Evolutionary conservation across 2,113 vertebrate species (phyloP).

Genomic region (Mormyrus lacerda): DNA sequence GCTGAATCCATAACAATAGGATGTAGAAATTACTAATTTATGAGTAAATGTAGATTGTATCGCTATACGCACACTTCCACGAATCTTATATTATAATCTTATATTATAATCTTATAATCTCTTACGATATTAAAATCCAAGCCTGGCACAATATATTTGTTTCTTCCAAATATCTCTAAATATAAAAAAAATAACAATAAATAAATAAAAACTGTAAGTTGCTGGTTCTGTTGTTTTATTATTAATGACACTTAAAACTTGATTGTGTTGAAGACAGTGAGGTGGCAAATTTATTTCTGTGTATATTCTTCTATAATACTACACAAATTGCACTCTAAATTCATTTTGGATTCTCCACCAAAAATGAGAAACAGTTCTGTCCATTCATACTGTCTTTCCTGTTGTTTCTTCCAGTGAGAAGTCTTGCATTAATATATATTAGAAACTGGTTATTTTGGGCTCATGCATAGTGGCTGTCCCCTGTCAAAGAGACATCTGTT

Average conservation of each 20-base stretch:
- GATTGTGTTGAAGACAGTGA: not conserved
- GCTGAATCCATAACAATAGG: conserved; percentile 39
- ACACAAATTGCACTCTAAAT: not conserved
- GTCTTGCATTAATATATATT: not conserved
- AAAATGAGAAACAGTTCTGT: conserved; percentile 3
- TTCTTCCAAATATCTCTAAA: not conserved
- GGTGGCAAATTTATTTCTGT: not conserved
- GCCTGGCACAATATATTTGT: not conserved
- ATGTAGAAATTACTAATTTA: conserved; percentile 10
- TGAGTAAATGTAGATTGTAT: not conserved
- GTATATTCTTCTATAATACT: not conserved
- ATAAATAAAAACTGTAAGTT: not conserved
- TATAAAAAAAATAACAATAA: not conserved
- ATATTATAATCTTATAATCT: no score
- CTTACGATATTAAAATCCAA: not conserved
- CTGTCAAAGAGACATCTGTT: conserved; percentile 3
- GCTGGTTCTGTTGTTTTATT: not conserved
- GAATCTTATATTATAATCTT: no score
- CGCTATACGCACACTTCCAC: not conserved
- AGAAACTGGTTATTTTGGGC: not conserved
- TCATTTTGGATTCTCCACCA: not conserved
- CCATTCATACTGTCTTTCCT: conserved; percentile 2
- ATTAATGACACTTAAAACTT: not conserved
- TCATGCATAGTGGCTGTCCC: not conserved
- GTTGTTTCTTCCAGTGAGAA: not conserved